A percentile compares a stretch with the other conserved stretches of the same genome.
Evolutionary conservation across 2,888 invertebrate genomes (phyloP).

Genomic region (Drosophila putrida): DNA sequence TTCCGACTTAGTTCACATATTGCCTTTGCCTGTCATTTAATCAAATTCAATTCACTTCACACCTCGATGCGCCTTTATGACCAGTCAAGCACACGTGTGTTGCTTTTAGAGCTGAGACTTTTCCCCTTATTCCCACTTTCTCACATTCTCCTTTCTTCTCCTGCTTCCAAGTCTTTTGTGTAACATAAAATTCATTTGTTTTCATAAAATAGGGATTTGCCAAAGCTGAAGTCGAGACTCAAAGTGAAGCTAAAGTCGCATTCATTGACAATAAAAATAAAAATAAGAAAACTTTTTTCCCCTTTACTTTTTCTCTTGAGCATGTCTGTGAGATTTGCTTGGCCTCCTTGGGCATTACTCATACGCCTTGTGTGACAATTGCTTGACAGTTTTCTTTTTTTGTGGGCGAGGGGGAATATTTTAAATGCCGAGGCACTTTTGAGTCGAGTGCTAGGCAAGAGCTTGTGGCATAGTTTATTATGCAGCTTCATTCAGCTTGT

Average conservation of each 20-base stretch:
- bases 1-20: conserved; percentile 1
- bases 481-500: conserved; percentile 29
- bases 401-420: conserved; percentile 14
- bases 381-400: conserved; percentile 32
- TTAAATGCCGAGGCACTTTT: conserved; percentile 11
- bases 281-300: conserved; percentile 13
- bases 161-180: conserved; percentile 4
- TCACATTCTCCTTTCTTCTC: not conserved
- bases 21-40: conserved; percentile 52
- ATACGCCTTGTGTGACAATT: conserved; percentile 69
- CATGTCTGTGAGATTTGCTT: conserved; percentile 27
- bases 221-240: conserved; percentile 27
- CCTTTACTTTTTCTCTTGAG: not conserved
- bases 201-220: conserved; percentile 76
- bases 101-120: not conserved
- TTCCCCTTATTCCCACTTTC: not conserved
- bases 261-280: conserved; percentile 64
- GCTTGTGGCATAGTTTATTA: conserved; percentile 48
- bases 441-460: conserved; percentile 1
- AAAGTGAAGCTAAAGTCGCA: conserved; percentile 23
- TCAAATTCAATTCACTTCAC: conserved; percentile 74
- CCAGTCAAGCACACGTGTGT: conserved; percentile 9
- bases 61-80: conserved; percentile 42
- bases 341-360: conserved; percentile 51
- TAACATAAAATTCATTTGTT: conserved; percentile 76